Conservation (phyloP, 1,140 invertebrate species). For the Halesus radiatus region DNA sequence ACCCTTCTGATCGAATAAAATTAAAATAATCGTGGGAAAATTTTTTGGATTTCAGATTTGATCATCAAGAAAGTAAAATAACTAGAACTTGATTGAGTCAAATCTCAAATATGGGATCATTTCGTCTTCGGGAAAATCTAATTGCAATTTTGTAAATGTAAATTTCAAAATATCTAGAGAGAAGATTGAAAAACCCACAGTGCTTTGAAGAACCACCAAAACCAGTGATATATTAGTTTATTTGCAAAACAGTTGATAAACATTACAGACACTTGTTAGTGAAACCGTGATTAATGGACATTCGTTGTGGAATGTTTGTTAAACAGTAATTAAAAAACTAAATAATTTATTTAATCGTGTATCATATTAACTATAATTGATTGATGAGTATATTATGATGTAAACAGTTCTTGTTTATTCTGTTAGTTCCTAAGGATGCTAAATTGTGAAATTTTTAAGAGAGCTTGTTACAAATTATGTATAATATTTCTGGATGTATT, state of each 20-base stretch:
- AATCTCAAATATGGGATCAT: no score
- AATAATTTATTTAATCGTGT: constrained; percentile 24
- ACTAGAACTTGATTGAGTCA: not conserved
- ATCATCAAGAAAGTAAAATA: no score
- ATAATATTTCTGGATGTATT: no score
- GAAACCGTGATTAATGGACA: constrained; percentile 25
- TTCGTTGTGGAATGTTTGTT: constrained; percentile 24
- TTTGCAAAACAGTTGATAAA: constrained; percentile 8
- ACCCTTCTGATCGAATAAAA: no score
- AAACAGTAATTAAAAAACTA: constrained; percentile 8
- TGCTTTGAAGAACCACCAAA: not conserved
- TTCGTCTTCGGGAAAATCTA: no score
- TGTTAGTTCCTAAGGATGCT: not conserved
- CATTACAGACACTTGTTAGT: not conserved
- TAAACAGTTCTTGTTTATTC: not conserved
- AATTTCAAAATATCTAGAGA: not conserved
- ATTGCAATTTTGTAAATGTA: no score
- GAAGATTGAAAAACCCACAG: not conserved
- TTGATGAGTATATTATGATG: not conserved
- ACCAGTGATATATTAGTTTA: not conserved
- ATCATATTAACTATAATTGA: constrained; percentile 8
- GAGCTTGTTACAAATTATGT: no score
- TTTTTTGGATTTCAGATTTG: not conserved
- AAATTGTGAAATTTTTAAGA: not conserved
- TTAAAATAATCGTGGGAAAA: not conserved